A percentile compares a stretch with the other conserved stretches of the same genome.
Evolutionary conservation across 2,888 invertebrate genomes (phyloP).

Genomic region (Ochlodes sylvanus): DNA sequence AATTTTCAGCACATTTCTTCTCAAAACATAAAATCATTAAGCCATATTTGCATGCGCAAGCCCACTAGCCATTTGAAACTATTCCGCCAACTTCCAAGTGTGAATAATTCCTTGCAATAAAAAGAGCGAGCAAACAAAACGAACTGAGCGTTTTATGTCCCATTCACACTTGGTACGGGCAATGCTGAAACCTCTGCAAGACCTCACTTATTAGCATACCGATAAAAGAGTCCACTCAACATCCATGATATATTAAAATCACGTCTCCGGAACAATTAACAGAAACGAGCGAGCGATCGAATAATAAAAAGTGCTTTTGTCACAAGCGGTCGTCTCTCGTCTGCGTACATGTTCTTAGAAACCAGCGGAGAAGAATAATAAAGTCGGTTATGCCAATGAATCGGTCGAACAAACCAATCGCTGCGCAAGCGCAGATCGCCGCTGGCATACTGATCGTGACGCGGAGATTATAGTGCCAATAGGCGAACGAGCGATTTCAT

Average conservation of each 20-base stretch:
- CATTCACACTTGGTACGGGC: slow-evolving; percentile 50
- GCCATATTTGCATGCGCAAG: not conserved
- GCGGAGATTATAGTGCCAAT: slow-evolving; percentile 29
- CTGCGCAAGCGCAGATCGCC: slow-evolving; percentile 52
- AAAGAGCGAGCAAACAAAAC: slow-evolving; percentile 48
- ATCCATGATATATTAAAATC: slow-evolving; percentile 83
- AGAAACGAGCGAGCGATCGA: slow-evolving; percentile 79
- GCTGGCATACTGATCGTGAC: slow-evolving; percentile 27
- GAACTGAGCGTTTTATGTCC: slow-evolving; percentile 54
- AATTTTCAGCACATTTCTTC: too few species aligned
- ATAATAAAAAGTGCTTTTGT: slow-evolving; percentile 81
- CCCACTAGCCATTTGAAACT: slow-evolving; percentile 28
- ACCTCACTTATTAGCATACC: slow-evolving; percentile 73
- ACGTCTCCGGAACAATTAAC: slow-evolving; percentile 80
- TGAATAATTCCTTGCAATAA: slow-evolving; percentile 35
- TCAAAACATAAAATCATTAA: not conserved
- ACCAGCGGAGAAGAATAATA: slow-evolving; percentile 38
- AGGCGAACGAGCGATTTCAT: slow-evolving; percentile 18
- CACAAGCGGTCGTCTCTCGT: slow-evolving; percentile 61
- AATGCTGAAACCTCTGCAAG: slow-evolving; percentile 46
- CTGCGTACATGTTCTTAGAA: slow-evolving; percentile 66
- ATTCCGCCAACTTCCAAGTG: slow-evolving; percentile 31
- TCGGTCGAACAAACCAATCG: slow-evolving; percentile 66
- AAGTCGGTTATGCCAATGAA: slow-evolving; percentile 39
- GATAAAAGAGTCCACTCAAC: slow-evolving; percentile 74